Percentiles rank a stretch among this genome's conserved stretches.
These are phyloP conservation scores for Vanacampus margaritifer DNA, from an alignment of 2,113 vertebrate genomes.

Conservation along the genomic window DNA sequence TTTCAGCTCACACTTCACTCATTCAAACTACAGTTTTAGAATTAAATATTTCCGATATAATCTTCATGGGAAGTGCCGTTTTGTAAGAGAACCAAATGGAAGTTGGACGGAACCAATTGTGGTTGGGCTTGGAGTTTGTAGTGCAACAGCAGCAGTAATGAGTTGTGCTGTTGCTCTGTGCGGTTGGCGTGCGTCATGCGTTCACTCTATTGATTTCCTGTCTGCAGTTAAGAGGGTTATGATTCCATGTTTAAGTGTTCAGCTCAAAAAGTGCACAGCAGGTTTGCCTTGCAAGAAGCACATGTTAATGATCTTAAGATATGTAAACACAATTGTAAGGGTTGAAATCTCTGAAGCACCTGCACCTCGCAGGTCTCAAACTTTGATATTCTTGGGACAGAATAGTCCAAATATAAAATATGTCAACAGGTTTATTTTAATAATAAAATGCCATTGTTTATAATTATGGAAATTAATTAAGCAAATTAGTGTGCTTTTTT, in stretches of 20 bases:
- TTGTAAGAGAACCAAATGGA: neutral
- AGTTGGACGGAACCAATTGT: neutral
- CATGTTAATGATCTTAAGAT: too few species aligned
- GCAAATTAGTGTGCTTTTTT: too few species aligned
- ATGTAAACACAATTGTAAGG: neutral
- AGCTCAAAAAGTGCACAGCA: neutral
- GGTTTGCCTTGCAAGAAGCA: neutral
- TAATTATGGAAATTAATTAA: neutral
- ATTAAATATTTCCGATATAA: neutral
- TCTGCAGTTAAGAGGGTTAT: neutral
- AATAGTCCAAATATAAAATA: neutral
- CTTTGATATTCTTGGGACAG: neutral
- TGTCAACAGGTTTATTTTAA: too few species aligned
- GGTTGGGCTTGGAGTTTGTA: neutral
- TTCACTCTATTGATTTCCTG: neutral
- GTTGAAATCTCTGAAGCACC: neutral
- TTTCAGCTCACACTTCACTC: too few species aligned
- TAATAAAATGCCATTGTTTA: neutral
- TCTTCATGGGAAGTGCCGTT: neutral
- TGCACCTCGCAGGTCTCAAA: accelerated
- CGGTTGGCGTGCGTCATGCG: neutral
- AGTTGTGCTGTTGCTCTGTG: neutral
- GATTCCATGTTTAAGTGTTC: neutral
- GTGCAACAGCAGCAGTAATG: neutral
- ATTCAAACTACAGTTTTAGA: too few species aligned